Percentiles rank a stretch among this genome's conserved stretches.
Conservation (phyloP, 2,888 invertebrate genomes). For the Venusia cambrica region DNA sequence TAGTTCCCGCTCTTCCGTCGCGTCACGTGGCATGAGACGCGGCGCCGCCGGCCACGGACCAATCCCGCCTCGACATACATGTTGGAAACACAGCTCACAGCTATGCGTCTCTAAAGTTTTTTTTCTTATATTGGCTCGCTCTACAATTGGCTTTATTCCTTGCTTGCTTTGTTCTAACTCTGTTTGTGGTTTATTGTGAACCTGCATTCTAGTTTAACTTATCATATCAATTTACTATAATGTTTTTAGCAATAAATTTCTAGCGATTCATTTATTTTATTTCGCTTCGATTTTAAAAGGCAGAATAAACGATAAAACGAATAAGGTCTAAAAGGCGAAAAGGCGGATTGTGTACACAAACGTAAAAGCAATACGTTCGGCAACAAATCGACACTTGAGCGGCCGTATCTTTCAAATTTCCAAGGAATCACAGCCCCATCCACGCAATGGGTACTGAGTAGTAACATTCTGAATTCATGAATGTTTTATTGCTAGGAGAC, state of each 20-base stretch:
- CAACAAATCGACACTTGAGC: slow-evolving; percentile 41
- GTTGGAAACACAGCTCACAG: slow-evolving; percentile 50
- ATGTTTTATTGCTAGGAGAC: slow-evolving; percentile 71
- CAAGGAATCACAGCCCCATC: slow-evolving; percentile 48
- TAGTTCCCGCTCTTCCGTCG: slow-evolving; percentile 53
- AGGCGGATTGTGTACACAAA: slow-evolving; percentile 30
- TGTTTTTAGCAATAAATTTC: no score
- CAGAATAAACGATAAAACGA: slow-evolving; percentile 11
- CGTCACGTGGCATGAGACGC: slow-evolving; percentile 32
- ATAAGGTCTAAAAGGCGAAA: slow-evolving; percentile 18
- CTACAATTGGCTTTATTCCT: slow-evolving; percentile 41
- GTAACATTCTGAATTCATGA: slow-evolving; percentile 71
- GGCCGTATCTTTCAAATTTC: slow-evolving; percentile 45
- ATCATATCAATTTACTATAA: neutral
- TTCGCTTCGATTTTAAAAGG: slow-evolving; percentile 4
- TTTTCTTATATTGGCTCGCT: slow-evolving; percentile 42
- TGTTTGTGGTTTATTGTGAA: slow-evolving; percentile 22
- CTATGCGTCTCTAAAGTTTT: slow-evolving; percentile 42
- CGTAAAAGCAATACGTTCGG: slow-evolving; percentile 35
- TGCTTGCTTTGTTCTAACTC: slow-evolving; percentile 36
- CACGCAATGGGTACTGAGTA: slow-evolving; percentile 54
- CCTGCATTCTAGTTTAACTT: slow-evolving; percentile 4
- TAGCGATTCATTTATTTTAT: slow-evolving; percentile 6
- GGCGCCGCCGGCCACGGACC: slow-evolving; percentile 46
- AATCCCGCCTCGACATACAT: slow-evolving; percentile 48